These are phyloP conservation scores for Catocala sponsa DNA, from an alignment of 2,888 invertebrate species.

Conservation along the genomic window DNA sequence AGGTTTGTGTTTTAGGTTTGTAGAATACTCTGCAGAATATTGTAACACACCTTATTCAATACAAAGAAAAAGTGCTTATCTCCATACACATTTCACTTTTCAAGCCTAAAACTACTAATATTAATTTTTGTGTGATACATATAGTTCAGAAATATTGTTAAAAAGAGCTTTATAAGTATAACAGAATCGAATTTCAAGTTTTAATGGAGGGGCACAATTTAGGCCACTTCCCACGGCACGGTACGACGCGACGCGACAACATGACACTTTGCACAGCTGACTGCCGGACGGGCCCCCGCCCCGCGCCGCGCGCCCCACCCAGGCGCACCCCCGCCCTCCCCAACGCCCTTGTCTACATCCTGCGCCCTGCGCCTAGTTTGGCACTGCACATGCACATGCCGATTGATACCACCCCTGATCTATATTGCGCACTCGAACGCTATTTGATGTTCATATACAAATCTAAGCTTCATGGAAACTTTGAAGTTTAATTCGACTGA, in stretches of 20 bases:
- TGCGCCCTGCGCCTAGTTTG: constrained; percentile 69
- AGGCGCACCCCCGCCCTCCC: constrained; percentile 53
- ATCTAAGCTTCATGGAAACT: constrained; percentile 19
- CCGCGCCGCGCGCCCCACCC: constrained; percentile 62
- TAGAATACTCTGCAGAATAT: constrained; percentile 14
- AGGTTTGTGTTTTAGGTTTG: constrained; percentile 17
- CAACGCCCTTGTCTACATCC: constrained; percentile 58
- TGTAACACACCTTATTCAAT: constrained; percentile 10
- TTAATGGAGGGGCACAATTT: constrained; percentile 74
- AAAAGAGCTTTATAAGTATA: constrained; percentile 15
- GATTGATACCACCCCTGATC: constrained; percentile 43
- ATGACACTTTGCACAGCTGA: constrained; percentile 86
- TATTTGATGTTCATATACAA: constrained; percentile 16
- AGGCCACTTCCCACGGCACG: constrained; percentile 81
- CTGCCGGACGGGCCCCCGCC: constrained; percentile 74
- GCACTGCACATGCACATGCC: constrained; percentile 63
- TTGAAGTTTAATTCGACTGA: constrained; percentile 1
- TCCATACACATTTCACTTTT: constrained; percentile 2
- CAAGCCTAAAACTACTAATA: background rate
- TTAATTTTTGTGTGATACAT: background rate
- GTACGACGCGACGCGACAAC: constrained; percentile 66
- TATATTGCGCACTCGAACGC: constrained; percentile 38
- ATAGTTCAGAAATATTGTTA: background rate
- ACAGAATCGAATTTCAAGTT: constrained; percentile 47
- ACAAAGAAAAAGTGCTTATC: constrained; percentile 27